Evolutionary conservation across 2,113 vertebrate genomes (phyloP), one percentile per base, ranked within the genome.

Genomic region (Oreochromis tanganicae): DNA sequence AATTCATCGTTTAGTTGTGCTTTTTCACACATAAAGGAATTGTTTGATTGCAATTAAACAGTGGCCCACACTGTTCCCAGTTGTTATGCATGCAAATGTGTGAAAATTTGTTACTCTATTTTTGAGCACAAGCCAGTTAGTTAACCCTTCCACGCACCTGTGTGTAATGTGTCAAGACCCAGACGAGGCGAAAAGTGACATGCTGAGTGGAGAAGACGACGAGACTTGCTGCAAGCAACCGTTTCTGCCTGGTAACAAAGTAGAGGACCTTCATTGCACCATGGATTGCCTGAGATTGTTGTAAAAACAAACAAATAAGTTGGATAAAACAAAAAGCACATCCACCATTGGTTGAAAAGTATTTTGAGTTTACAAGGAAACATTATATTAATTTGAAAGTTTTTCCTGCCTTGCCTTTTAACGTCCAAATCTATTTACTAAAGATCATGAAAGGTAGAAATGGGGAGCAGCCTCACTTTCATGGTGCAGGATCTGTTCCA

Each of bases 401-500:
- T 8, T 24, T 52, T 36, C 12, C 52, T 36, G 32, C 50, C 8
- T 56, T 27, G 2, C 8, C 3, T 46, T n/a, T 80, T 24, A 66
- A 84, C 24, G 12, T 19, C 10, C 7, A 52, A 8, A 27, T 21
- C 6, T 34, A 14, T 21, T 48, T 7, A 73, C n/a, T 68, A 38
- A 32, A 78, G 24, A 78, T 2, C 27, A n/a, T 78, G 43, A 78
- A 16, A 57, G 2, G 17, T 8, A 43, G 4, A 79, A 41, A 73
- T 81, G 4, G 5, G 21, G 16, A 59, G 59, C 36, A 66, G 21
- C 21, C 93, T 96, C 95, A 99, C 99, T 96, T 97, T 98, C 95
- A 99, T 95, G 63, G 96, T 93, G 93, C 97, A 95, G 27, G 98
- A 98, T 19, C 88, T 95, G 95, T 99, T 99, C 98, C 98, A 99